Conservation (phyloP, 30 jellyfish, hydroid and myxozoan species). For the Pseudorhiza aurosa region DNA sequence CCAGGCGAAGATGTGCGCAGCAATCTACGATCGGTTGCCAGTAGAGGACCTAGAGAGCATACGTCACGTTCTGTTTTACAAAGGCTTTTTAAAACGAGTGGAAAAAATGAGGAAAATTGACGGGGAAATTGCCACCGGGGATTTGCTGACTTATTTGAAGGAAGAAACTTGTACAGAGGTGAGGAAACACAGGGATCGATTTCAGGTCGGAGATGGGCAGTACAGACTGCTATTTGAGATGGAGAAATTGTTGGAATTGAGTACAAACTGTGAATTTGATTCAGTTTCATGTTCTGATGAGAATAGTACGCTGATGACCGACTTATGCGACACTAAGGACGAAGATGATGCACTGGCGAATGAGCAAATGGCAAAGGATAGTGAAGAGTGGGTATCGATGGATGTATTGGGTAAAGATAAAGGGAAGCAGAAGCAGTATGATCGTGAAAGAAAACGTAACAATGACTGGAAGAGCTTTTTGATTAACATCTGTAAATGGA, state of each 20-base stretch:
- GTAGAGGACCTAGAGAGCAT: slow-evolving; percentile 9
- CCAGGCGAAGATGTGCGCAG: slow-evolving; percentile 23
- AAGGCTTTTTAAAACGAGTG: not conserved
- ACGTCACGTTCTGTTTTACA: slow-evolving; percentile 25
- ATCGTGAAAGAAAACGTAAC: not conserved
- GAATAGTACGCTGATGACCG: not conserved
- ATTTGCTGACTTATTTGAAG: not conserved
- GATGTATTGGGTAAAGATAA: not conserved
- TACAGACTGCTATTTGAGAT: slow-evolving; percentile 2
- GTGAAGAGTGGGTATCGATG: slow-evolving; percentile 15
- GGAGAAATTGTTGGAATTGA: not conserved
- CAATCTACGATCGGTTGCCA: slow-evolving; percentile 11
- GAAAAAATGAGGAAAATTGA: slow-evolving; percentile 22
- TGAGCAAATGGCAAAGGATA: not conserved
- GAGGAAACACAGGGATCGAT: not conserved
- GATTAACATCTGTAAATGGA: not conserved
- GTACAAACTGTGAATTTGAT: not conserved
- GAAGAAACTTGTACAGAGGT: not conserved
- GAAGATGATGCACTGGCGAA: not conserved
- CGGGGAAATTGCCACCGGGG: slow-evolving; percentile 1
- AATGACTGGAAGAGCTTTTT: not conserved
- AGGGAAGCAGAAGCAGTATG: too few relatives aligned
- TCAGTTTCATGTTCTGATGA: slow-evolving; percentile 6
- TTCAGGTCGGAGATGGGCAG: not conserved
- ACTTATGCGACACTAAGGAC: not conserved